Conservation (phyloP, 2,888 invertebrate species). For the Cataglyphis albicans region DNA sequence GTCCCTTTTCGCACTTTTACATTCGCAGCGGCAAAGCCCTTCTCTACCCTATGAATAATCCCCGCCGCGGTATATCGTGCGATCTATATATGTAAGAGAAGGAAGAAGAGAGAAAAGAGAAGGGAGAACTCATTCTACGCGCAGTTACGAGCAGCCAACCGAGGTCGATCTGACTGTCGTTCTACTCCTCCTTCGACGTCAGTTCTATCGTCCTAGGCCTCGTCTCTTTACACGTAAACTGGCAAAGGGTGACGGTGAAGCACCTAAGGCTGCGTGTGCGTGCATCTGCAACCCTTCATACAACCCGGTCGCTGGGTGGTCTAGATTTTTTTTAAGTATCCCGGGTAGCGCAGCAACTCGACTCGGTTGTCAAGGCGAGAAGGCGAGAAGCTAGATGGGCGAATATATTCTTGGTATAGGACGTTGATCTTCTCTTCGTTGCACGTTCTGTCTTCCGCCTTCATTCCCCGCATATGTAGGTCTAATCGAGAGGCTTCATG, state of each 20-base stretch:
- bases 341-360: constrained; percentile 56
- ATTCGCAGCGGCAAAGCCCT: constrained; percentile 77
- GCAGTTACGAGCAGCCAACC: constrained; percentile 68
- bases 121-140: constrained; percentile 57
- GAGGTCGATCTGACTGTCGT: constrained; percentile 61
- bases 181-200: constrained; percentile 57
- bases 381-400: constrained; percentile 40
- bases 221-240: constrained; percentile 66
- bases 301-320: constrained; percentile 82
- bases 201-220: constrained; percentile 35
- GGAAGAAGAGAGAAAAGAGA: constrained; percentile 45
- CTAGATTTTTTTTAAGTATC: constrained; percentile 82
- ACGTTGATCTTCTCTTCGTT: constrained; percentile 27
- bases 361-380: constrained; percentile 75
- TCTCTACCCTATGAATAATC: constrained; percentile 82
- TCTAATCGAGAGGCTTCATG: constrained; percentile 70
- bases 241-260: constrained; percentile 74
- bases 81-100: constrained; percentile 76
- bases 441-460: constrained; percentile 20
- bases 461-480: constrained; percentile 42
- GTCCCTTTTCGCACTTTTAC: constrained; percentile 82
- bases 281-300: constrained; percentile 74
- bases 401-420: constrained; percentile 14
- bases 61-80: constrained; percentile 75
- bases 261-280: constrained; percentile 74